Evolutionary conservation across 2,113 vertebrate genomes (phyloP).

Genomic region (Tetrao urogallus): DNA sequence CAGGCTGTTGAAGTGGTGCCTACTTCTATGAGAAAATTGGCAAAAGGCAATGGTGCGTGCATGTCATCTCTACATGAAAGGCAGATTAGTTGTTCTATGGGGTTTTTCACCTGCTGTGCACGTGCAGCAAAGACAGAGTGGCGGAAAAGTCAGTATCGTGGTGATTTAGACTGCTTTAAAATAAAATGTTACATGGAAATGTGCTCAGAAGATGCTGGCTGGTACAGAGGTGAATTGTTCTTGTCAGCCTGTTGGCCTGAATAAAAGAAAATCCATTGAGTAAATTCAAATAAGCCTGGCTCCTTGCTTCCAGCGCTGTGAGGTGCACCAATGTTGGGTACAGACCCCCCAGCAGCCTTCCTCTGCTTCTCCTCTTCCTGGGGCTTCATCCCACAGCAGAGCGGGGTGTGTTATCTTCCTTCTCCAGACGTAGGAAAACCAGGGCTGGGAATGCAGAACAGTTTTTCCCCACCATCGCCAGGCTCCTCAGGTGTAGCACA

Average conservation of each 20-base stretch:
- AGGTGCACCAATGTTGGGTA: neutral
- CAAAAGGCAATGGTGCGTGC: neutral
- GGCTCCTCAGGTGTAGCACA: neutral
- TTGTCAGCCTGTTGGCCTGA: neutral
- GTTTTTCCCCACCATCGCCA: neutral
- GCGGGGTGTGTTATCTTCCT: neutral
- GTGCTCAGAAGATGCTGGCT: neutral
- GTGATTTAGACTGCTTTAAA: neutral
- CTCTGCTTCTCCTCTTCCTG: neutral
- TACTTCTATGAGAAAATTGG: constrained; percentile 23
- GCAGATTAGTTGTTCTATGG: neutral
- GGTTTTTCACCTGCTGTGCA: neutral
- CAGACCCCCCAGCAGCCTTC: neutral
- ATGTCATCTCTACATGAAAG: fast-evolving
- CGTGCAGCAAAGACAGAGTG: neutral
- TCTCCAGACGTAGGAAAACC: neutral
- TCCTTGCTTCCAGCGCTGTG: neutral
- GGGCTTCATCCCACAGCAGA: neutral
- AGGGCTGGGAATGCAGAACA: fast-evolving
- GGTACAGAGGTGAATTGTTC: constrained; percentile 9
- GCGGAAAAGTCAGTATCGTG: neutral
- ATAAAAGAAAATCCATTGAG: neutral
- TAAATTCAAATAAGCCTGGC: neutral
- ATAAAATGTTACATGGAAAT: neutral
- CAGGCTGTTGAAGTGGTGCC: constrained; percentile 40